phyloP scores from a whole-genome alignment of 2,888 invertebrate genomes.

The Drosophila mettleri region DNA sequence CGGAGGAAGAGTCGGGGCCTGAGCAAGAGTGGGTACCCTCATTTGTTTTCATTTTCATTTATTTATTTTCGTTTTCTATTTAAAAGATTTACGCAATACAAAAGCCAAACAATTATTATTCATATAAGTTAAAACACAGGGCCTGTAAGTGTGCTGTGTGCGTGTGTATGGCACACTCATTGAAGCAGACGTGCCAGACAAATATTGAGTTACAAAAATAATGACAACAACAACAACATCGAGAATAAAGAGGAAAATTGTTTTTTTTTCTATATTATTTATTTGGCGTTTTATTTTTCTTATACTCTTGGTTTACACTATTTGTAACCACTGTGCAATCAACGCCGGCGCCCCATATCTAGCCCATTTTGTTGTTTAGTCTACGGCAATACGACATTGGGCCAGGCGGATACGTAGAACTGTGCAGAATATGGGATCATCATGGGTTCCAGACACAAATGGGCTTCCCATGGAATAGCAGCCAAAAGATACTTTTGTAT shows the following conservation, averaged over 20 bases:
- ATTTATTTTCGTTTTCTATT: slow-evolving; percentile 58
- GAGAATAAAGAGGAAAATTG: slow-evolving; percentile 2
- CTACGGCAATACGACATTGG: slow-evolving; percentile 23
- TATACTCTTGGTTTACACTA: slow-evolving; percentile 20
- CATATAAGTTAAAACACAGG: slow-evolving; percentile 40
- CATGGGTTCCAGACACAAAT: slow-evolving; percentile 1
- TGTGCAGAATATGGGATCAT: slow-evolving; percentile 16
- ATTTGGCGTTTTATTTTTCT: not conserved
- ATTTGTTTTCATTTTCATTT: slow-evolving; percentile 27
- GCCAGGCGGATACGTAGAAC: slow-evolving; percentile 3
- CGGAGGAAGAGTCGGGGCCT: not conserved
- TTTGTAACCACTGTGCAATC: slow-evolving; percentile 43
- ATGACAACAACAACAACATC: slow-evolving; percentile 12
- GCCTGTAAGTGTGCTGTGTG: slow-evolving; percentile 10
- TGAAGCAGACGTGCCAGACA: slow-evolving; percentile 54
- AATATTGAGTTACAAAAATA: slow-evolving; percentile 69
- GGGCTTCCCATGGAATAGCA: slow-evolving; percentile 1
- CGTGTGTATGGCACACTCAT: slow-evolving; percentile 13
- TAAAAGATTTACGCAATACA: slow-evolving; percentile 77
- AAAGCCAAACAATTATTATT: slow-evolving; percentile 72
- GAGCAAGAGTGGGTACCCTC: not conserved
- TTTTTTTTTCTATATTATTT: not conserved
- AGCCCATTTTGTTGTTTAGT: slow-evolving; percentile 41
- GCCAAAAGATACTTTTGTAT: not conserved
- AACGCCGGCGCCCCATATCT: slow-evolving; percentile 32